A percentile compares a stretch with the other conserved stretches of the same genome.
Evolutionary conservation across 2,113 vertebrate genomes (phyloP).

Genomic region (Pipra filicauda): DNA sequence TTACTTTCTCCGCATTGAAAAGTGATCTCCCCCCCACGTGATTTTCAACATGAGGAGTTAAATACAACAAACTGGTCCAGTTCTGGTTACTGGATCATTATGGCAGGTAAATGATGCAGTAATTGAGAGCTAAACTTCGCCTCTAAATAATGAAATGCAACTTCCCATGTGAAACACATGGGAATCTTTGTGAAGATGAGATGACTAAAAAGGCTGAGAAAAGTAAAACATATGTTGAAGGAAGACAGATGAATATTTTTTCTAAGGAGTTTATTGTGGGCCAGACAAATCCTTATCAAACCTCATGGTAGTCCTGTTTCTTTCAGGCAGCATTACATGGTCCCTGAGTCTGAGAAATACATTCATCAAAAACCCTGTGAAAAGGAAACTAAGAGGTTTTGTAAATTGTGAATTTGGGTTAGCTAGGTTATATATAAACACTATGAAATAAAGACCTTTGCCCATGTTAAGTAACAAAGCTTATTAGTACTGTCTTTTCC

Average conservation of each 20-base stretch:
- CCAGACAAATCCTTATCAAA: not conserved
- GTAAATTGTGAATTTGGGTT: not conserved
- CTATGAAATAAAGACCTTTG: not conserved
- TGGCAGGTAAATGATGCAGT: not conserved
- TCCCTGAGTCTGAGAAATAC: not conserved
- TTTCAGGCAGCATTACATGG: not conserved
- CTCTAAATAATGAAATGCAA: not conserved
- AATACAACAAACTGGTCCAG: not conserved
- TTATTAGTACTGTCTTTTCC: not conserved
- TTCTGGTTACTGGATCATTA: not conserved
- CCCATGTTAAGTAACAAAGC: not conserved
- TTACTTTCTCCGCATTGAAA: not conserved
- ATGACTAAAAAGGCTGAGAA: not conserved
- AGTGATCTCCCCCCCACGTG: not conserved
- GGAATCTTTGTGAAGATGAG: not conserved
- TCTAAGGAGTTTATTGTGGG: not conserved
- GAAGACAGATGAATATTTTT: not conserved
- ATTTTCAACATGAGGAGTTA: not conserved
- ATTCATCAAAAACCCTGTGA: not conserved
- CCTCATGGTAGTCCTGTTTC: not conserved
- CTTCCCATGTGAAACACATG: not conserved
- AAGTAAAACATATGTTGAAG: not conserved
- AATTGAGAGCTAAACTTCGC: not conserved
- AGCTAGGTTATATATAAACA: not conserved
- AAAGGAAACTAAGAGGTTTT: not conserved